phyloP scores from a whole-genome alignment of 2,888 invertebrate species.

The Drepana falcataria region DNA sequence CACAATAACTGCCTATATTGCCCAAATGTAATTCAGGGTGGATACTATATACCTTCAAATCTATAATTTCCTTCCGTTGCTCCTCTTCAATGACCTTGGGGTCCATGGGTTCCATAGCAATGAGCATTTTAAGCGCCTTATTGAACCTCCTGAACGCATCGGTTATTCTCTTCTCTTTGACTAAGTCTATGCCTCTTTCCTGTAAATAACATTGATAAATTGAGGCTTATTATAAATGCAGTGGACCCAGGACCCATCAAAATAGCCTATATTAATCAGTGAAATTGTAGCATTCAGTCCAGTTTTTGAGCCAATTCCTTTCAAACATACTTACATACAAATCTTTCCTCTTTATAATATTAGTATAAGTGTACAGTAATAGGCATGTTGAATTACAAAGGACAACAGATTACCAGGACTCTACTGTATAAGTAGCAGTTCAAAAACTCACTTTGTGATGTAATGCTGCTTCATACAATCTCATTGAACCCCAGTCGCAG shows the following conservation, averaged over 20 bases:
- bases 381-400: no score
- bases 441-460: conserved; percentile 60
- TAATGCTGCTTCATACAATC: conserved; percentile 68
- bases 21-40: background rate
- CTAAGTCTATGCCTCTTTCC: conserved; percentile 80
- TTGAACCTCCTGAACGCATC: conserved; percentile 87
- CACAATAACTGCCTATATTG: no score
- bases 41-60: conserved; percentile 60
- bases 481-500: conserved; percentile 77
- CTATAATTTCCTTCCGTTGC: conserved; percentile 68
- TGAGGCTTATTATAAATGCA: background rate
- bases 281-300: no score
- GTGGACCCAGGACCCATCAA: background rate
- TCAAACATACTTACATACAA: no score
- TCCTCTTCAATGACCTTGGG: conserved; percentile 73
- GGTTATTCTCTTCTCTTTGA: conserved; percentile 77
- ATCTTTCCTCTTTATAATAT: no score
- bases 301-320: no score
- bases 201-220: conserved; percentile 11
- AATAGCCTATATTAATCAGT: no score
- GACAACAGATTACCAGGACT: no score
- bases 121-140: conserved; percentile 85
- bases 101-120: conserved; percentile 79
- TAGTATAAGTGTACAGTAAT: no score
- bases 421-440: background rate